Evolutionary conservation across 2,113 vertebrate species (phyloP).

Genomic region (Gopherus flavomarginatus): DNA sequence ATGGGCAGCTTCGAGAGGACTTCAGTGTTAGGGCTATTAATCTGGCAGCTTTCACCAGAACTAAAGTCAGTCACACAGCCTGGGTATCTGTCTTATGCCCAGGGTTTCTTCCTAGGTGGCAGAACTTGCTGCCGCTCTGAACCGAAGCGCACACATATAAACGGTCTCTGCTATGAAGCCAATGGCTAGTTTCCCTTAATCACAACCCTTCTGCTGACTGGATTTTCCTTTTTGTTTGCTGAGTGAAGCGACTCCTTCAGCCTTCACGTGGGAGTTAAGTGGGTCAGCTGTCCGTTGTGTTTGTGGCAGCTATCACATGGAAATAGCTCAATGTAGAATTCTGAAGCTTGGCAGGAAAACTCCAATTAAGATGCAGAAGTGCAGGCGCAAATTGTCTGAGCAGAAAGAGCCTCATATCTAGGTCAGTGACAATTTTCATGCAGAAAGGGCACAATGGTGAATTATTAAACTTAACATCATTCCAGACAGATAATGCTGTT

Average conservation of each 20-base stretch:
- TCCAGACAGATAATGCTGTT: background rate
- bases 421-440: constrained; percentile 7
- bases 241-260: constrained; percentile 31
- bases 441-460: background rate
- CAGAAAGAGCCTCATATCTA: constrained; percentile 28
- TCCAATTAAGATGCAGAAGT: constrained; percentile 55
- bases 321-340: background rate
- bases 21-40: too few relatives aligned
- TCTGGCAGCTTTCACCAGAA: background rate
- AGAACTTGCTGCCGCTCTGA: background rate
- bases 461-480: background rate
- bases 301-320: constrained; percentile 50
- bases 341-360: constrained; percentile 55
- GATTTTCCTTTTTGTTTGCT: constrained; percentile 54
- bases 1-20: constrained; percentile 16
- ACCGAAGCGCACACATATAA: rapidly evolving
- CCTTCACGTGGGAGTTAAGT: constrained; percentile 65
- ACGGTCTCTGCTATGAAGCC: background rate
- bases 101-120: background rate
- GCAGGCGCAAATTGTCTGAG: constrained; percentile 14
- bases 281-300: constrained; percentile 65
- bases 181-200: constrained; percentile 41
- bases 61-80: background rate
- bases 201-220: constrained; percentile 3
- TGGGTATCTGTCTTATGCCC: background rate